A percentile compares a stretch with the other conserved stretches of the same genome.
phyloP scores from a whole-genome alignment of 2,797 vertebrate species.

The Pseudocheirus occidentalis region DNA sequence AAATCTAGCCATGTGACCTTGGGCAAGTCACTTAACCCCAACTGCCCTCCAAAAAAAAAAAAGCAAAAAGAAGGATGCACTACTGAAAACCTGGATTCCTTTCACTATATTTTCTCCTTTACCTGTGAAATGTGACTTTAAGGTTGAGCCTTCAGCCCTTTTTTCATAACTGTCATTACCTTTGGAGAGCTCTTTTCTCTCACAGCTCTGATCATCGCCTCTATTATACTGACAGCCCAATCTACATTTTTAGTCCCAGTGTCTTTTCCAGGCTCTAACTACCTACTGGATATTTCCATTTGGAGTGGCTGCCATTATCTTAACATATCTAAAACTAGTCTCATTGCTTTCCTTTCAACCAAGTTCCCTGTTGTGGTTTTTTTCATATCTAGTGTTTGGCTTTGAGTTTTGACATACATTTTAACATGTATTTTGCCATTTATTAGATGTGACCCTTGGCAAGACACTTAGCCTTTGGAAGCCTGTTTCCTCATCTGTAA shows the following conservation, averaged over 20 bases:
- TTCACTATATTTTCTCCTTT: neutral
- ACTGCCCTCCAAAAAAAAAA: too few relatives aligned
- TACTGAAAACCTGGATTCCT: neutral
- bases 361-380: neutral
- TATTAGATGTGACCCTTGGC: neutral
- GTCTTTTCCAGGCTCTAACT: neutral
- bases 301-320: neutral
- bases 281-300: neutral
- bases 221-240: neutral
- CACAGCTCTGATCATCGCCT: neutral
- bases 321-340: neutral
- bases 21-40: too few relatives aligned
- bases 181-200: neutral
- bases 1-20: too few relatives aligned
- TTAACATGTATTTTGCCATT: neutral
- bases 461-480: neutral
- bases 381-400: neutral
- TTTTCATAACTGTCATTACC: neutral
- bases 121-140: neutral
- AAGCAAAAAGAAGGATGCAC: neutral
- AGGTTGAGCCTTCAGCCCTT: neutral
- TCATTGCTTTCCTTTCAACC: neutral
- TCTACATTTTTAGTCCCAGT: neutral
- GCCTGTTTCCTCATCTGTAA: constrained; percentile 7
- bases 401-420: neutral